A percentile compares a stretch with the other conserved stretches of the same genome.
These are phyloP conservation scores for Tetranychus cinnabarinus DNA, from an alignment of 1,140 invertebrate species.

Conservation along the genomic window DNA sequence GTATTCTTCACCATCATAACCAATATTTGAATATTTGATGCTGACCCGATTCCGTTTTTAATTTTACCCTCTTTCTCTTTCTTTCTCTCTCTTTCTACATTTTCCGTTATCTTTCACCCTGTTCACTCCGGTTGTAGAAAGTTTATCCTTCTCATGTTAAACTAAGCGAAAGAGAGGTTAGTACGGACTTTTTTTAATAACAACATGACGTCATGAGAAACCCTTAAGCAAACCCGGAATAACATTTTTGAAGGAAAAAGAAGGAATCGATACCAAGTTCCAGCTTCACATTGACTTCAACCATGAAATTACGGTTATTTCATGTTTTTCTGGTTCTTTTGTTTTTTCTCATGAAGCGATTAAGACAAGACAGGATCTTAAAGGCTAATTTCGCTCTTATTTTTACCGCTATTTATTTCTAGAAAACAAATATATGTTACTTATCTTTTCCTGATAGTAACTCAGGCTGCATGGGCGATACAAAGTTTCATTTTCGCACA, in stretches of 20 bases:
- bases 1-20: constrained; percentile 22
- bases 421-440: constrained; percentile 86
- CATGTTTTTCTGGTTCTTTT: neutral
- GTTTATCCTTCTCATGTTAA: constrained; percentile 60
- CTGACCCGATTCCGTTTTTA: neutral
- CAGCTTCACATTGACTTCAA: too few species aligned
- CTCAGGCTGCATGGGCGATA: constrained; percentile 83
- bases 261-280: too few species aligned
- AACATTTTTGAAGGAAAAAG: neutral
- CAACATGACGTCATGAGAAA: neutral
- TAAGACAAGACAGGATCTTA: too few species aligned
- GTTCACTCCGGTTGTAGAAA: constrained; percentile 26
- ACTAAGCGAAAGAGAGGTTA: constrained; percentile 57
- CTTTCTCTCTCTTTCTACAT: neutral
- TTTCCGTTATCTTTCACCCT: neutral
- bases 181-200: constrained; percentile 11
- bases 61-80: neutral
- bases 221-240: too few species aligned
- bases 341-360: neutral
- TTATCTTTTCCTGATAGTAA: constrained; percentile 86
- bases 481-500: constrained; percentile 78
- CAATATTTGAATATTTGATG: neutral
- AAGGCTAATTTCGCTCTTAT: too few species aligned
- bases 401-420: constrained; percentile 12
- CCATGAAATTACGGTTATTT: neutral